These are phyloP conservation scores for Artemia sinica DNA, from an alignment of 2,888 invertebrate genomes.

Conservation along the genomic window DNA sequence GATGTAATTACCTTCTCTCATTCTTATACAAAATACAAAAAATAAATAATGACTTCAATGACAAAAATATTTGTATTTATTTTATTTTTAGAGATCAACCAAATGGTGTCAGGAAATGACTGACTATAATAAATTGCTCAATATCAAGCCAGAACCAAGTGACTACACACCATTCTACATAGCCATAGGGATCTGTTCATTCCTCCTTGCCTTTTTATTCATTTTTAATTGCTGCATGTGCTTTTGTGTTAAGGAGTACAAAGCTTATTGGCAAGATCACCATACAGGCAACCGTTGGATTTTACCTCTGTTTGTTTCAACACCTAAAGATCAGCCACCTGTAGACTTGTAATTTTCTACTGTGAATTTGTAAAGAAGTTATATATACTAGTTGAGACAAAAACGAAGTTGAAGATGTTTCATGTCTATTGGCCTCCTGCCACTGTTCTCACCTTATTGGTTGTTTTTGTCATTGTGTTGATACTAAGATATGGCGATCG, in stretches of 20 bases:
- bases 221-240: conserved; percentile 59
- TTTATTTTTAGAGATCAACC: not conserved
- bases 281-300: conserved; percentile 28
- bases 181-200: conserved; percentile 55
- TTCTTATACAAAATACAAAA: too few species aligned
- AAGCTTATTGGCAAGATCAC: conserved; percentile 56
- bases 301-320: conserved; percentile 20
- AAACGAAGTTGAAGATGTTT: conserved; percentile 31
- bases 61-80: not conserved
- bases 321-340: conserved; percentile 22
- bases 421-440: conserved; percentile 60
- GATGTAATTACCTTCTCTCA: too few species aligned
- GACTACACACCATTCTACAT: conserved; percentile 74
- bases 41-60: too few species aligned
- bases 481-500: conserved; percentile 55
- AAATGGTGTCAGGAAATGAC: conserved; percentile 6
- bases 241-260: conserved; percentile 54
- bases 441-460: conserved; percentile 51
- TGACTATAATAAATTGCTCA: conserved; percentile 18
- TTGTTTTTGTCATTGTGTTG: conserved; percentile 53
- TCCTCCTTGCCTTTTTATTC: conserved; percentile 49
- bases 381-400: not conserved
- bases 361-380: too few species aligned
- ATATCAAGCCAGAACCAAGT: conserved; percentile 29
- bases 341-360: conserved; percentile 17